Evolutionary conservation across 2,888 invertebrate genomes (phyloP), one percentile per base, ranked within the genome.

Genomic region (Drepana falcataria): DNA sequence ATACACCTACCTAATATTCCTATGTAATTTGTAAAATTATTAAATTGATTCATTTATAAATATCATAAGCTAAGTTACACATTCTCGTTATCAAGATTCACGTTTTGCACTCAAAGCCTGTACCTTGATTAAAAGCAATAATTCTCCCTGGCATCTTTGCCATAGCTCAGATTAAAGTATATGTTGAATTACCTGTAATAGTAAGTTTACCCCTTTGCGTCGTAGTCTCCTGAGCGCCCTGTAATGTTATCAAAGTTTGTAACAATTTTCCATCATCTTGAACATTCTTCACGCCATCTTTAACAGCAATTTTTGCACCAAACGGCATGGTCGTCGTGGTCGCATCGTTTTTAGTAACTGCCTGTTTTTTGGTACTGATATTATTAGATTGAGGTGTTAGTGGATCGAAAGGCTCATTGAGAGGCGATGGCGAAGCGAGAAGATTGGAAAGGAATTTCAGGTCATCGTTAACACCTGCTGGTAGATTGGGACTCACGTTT

Each of bases 201-300:
- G 87, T 79, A 48, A 91, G 73, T 79, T 87, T 91, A 69, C 75
- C 83, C 60, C 69, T 79, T 59, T 77, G 80, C 40, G 90, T 87
- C 48, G 88, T 87, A 4, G 85, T 84, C 77, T 87, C 85, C 78
- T 85, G 82, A 35, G 79, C 88, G 48, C 83, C 88, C 78, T 90
- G 91, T 57, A 88, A 81, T 75, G 88, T 87, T 68, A 90, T 83
- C 65, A 90, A 84, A 65, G 90, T 91, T 83, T 92, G 79, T 79
- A 91, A 76, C 74, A 91, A 77, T 71, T 85, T 80, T 44, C 79
- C 81, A 69, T 91, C 91, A 66, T 90, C 86, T 71, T 87, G 82
- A 47, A 81, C 75, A 71, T 69, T 88, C 65, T 77, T 83, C 51
- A 86, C 69, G 63, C 85, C 76, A 65, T 89, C 86, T 68, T 80